Conservation (phyloP, 2,113 vertebrate genomes). For the Semicossyphus pulcher region DNA sequence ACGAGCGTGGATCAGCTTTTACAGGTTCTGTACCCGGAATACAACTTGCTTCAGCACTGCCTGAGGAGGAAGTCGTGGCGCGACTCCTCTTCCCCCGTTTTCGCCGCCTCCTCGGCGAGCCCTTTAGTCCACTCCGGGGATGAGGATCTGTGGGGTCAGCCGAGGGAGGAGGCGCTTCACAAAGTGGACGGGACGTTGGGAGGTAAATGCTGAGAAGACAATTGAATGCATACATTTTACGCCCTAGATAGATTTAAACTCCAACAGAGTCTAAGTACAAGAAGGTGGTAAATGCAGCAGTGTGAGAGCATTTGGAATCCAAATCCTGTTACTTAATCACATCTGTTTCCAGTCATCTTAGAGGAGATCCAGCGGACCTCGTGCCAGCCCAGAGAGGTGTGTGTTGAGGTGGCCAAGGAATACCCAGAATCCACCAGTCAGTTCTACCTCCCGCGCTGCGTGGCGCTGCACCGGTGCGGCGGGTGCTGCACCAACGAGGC, state of each 20-base stretch:
- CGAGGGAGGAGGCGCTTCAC: slow-evolving; percentile 58
- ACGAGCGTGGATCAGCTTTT: slow-evolving; percentile 73
- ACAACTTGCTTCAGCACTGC: slow-evolving; percentile 74
- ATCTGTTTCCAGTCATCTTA: slow-evolving; percentile 74
- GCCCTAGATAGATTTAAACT: background rate
- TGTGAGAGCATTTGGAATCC: too few relatives aligned
- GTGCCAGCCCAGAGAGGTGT: slow-evolving; percentile 81
- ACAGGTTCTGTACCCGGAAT: slow-evolving; percentile 75
- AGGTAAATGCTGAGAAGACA: slow-evolving; percentile 53
- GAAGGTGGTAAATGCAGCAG: background rate
- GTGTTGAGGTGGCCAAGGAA: slow-evolving; percentile 81
- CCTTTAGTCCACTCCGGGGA: slow-evolving; percentile 20
- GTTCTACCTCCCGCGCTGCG: slow-evolving; percentile 80
- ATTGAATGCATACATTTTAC: too few relatives aligned
- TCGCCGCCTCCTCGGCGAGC: slow-evolving; percentile 43
- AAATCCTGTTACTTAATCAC: background rate
- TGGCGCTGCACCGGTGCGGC: slow-evolving; percentile 81
- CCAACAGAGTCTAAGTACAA: slow-evolving; percentile 15
- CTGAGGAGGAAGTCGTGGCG: slow-evolving; percentile 66
- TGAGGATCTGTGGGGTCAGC: slow-evolving; percentile 60
- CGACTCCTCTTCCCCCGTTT: slow-evolving; percentile 39
- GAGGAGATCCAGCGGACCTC: slow-evolving; percentile 78
- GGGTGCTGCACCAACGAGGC: slow-evolving; percentile 81
- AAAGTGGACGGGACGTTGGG: slow-evolving; percentile 64
- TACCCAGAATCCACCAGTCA: slow-evolving; percentile 79